phyloP scores from a whole-genome alignment of 2,797 vertebrate species.

The Nannoperca australis region DNA sequence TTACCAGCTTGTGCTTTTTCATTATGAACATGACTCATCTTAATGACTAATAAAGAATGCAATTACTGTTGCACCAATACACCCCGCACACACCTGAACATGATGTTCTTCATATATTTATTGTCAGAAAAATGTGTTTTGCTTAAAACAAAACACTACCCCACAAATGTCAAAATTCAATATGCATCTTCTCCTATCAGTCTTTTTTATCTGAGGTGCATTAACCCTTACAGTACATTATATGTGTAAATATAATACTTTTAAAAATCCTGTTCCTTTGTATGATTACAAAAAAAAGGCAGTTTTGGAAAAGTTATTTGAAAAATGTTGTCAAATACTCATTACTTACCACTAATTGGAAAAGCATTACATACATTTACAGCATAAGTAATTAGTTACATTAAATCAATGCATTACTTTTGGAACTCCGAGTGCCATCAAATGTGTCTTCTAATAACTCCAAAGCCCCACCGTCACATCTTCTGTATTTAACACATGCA shows the following conservation, averaged over 20 bases:
- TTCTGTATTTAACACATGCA: not conserved
- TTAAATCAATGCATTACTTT: not conserved
- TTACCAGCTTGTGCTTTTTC: not conserved
- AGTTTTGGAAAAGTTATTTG: not conserved
- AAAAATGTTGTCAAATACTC: constrained; percentile 5
- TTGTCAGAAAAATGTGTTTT: not conserved
- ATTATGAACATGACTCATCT: not conserved
- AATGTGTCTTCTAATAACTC: not conserved
- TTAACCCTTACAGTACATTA: not conserved
- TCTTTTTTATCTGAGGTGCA: constrained; percentile 2
- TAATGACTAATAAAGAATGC: not conserved
- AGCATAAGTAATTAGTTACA: constrained; percentile 4
- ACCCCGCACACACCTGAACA: not conserved
- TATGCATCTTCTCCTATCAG: not conserved
- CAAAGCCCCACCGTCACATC: not conserved
- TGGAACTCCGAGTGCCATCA: not conserved
- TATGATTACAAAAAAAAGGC: not conserved
- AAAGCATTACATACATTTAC: not conserved
- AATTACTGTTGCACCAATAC: not conserved
- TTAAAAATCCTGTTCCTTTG: not conserved
- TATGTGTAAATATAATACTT: not conserved
- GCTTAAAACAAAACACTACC: not conserved
- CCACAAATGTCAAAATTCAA: not conserved
- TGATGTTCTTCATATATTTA: not conserved
- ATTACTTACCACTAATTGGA: constrained; percentile 4